These are phyloP conservation scores for Prunella himalayana DNA, from an alignment of 2,113 vertebrate genomes.

Conservation along the genomic window DNA sequence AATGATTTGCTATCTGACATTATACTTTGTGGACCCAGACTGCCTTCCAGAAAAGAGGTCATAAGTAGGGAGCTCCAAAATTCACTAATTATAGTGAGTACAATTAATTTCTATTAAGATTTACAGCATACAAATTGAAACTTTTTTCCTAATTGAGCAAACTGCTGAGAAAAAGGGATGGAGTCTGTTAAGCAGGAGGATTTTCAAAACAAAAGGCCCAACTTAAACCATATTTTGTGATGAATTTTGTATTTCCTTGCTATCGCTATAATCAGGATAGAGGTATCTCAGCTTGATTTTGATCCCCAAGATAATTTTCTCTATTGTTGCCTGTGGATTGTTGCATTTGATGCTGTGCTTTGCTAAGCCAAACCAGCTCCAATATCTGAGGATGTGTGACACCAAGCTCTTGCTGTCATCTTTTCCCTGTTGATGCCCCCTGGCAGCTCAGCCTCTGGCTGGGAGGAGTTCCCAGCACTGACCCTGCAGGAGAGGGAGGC, in stretches of 20 bases:
- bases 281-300: neutral
- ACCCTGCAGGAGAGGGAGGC: neutral
- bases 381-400: neutral
- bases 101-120: constrained; percentile 13
- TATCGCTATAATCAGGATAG: neutral
- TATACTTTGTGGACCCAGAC: neutral
- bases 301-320: neutral
- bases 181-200: neutral
- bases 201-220: neutral
- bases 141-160: neutral
- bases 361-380: neutral
- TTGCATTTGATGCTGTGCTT: neutral
- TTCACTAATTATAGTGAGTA: neutral
- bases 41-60: constrained; percentile 21
- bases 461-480: neutral
- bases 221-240: neutral
- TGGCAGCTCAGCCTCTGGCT: neutral
- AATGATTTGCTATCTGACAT: neutral
- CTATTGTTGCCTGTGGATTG: neutral
- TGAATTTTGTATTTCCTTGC: neutral
- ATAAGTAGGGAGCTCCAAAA: constrained; percentile 1
- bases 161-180: neutral
- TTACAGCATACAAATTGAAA: neutral
- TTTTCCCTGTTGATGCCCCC: neutral
- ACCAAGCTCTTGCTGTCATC: neutral